Evolutionary conservation across 2,113 vertebrate species (phyloP).

Genomic region (Cyanoderma ruficeps): DNA sequence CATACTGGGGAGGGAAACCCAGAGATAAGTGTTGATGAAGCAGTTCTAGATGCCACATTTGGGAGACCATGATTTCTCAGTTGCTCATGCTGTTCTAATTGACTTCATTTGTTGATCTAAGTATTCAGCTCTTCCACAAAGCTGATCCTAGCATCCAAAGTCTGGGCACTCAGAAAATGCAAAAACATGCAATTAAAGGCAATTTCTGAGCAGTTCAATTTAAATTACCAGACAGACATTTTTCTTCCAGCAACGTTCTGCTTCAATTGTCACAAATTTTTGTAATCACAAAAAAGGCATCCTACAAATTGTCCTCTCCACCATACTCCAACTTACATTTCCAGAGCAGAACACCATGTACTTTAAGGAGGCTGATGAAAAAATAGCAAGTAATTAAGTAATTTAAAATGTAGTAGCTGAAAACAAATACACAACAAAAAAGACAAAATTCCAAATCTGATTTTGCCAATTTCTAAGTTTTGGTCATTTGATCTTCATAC

Average conservation of each 20-base stretch:
- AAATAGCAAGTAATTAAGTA: not conserved
- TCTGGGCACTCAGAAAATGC: not conserved
- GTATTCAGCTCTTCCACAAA: not conserved
- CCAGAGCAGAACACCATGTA: not conserved
- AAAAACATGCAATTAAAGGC: slow-evolving; percentile 16
- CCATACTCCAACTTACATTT: not conserved
- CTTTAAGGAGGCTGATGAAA: not conserved
- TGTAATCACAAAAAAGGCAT: not conserved
- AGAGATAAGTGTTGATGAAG: not conserved
- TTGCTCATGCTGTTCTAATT: not conserved
- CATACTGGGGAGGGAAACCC: not conserved
- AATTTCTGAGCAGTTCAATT: not conserved
- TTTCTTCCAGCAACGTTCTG: not conserved
- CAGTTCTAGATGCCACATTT: not conserved
- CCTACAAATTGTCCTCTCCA: not conserved
- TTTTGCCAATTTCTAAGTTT: not conserved
- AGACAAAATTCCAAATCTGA: not conserved
- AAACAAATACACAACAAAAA: not conserved
- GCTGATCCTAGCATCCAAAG: not conserved
- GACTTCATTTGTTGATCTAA: not conserved
- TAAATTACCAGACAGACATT: not conserved
- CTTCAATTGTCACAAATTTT: not conserved
- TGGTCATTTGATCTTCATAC: not conserved
- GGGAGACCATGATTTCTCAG: not conserved
- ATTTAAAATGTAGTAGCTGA: not conserved